phyloP scores from a whole-genome alignment of 1,140 invertebrate species.

The Leptonema lineaticorne region DNA sequence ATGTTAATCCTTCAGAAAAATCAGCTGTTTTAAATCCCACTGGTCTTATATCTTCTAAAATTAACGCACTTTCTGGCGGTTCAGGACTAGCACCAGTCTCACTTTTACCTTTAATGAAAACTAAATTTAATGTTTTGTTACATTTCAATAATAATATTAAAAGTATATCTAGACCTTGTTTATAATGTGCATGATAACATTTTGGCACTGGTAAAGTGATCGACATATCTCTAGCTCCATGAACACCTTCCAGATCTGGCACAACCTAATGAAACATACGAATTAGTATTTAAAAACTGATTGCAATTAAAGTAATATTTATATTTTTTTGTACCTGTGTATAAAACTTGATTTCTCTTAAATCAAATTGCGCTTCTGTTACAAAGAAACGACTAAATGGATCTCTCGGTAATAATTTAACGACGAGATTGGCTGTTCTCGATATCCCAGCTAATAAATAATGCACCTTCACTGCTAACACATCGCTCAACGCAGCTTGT shows the following conservation, averaged over 20 bases:
- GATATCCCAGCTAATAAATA: slow-evolving; percentile 44
- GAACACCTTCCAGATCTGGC: slow-evolving; percentile 62
- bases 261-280: no score
- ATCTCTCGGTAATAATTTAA: slow-evolving; percentile 74
- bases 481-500: slow-evolving; percentile 57
- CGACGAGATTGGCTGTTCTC: slow-evolving; percentile 57
- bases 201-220: slow-evolving; percentile 61
- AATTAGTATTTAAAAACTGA: no score
- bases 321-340: slow-evolving; percentile 69
- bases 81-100: slow-evolving; percentile 48
- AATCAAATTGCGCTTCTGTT: slow-evolving; percentile 78
- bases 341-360: slow-evolving; percentile 80
- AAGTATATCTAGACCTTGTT: no score
- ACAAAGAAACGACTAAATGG: slow-evolving; percentile 75
- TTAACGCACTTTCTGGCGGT: slow-evolving; percentile 61
- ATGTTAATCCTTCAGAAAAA: slow-evolving; percentile 68
- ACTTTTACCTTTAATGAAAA: slow-evolving; percentile 22
- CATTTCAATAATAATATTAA: slow-evolving; percentile 15
- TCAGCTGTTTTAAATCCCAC: slow-evolving; percentile 55
- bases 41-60: slow-evolving; percentile 54
- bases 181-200: slow-evolving; percentile 67
- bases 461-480: slow-evolving; percentile 60
- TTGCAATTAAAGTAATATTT: no score
- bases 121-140: slow-evolving; percentile 44
- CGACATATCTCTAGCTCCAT: slow-evolving; percentile 43